Conservation (phyloP, 2,797 vertebrate species). For the Microchirus variegatus region DNA sequence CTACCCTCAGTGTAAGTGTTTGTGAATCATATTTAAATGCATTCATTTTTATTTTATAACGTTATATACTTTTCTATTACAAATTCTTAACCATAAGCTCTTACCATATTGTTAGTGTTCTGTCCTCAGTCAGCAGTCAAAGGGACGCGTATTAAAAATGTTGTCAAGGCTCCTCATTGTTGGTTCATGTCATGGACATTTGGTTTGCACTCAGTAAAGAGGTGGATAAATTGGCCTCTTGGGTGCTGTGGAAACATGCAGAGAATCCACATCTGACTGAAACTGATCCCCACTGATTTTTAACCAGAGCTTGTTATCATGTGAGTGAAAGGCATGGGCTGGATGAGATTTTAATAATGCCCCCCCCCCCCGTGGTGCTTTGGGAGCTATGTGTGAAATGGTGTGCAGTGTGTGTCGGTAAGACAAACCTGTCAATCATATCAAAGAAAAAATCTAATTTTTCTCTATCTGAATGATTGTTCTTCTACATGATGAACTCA, state of each 20-base stretch:
- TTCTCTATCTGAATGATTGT: conserved; percentile 23
- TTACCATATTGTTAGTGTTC: no score
- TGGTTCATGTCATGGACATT: conserved; percentile 35
- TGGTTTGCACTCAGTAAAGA: conserved; percentile 59
- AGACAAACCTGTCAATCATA: conserved; percentile 56
- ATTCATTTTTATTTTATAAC: no score
- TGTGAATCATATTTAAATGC: no score
- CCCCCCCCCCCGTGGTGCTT: conserved; percentile 21
- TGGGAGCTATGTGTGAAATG: conserved; percentile 40
- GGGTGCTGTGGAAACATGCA: conserved; percentile 40
- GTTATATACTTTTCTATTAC: no score
- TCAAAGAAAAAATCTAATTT: conserved; percentile 25
- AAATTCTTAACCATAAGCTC: no score
- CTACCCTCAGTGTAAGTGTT: no score
- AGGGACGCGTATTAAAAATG: no score
- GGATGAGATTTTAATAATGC: conserved; percentile 38
- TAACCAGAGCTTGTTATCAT: conserved; percentile 43
- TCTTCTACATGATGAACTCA: conserved; percentile 18
- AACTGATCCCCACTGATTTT: conserved; percentile 52
- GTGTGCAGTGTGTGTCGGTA: conserved; percentile 52
- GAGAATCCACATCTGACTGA: conserved; percentile 26
- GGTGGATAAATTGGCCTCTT: conserved; percentile 28
- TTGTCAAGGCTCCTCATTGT: conserved; percentile 21
- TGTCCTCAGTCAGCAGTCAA: no score
- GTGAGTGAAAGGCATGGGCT: conserved; percentile 27